Conservation (phyloP, 2,113 vertebrate species). For the Ranitomeya imitator region DNA sequence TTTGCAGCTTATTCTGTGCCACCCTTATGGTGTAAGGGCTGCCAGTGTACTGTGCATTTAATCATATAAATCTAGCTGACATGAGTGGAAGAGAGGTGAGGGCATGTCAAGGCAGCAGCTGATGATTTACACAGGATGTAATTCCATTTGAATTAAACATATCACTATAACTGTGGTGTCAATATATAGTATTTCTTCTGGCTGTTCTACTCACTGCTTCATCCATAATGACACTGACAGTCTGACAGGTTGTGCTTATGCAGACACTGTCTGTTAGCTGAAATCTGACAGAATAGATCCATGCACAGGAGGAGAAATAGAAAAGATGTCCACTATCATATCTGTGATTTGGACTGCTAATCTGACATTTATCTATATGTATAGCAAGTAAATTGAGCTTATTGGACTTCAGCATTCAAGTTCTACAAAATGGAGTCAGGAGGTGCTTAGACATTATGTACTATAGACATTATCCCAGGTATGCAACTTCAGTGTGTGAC, state of each 20-base stretch:
- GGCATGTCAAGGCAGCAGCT: slow-evolving; percentile 10
- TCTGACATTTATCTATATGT: slow-evolving; percentile 2
- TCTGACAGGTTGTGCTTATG: slow-evolving; percentile 20
- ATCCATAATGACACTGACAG: slow-evolving; percentile 7
- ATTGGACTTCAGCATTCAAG: neutral
- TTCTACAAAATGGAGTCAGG: neutral
- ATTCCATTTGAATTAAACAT: slow-evolving; percentile 11
- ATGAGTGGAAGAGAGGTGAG: neutral
- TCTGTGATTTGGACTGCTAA: neutral
- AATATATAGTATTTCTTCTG: slow-evolving; percentile 17
- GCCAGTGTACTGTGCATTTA: neutral
- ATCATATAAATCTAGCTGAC: neutral
- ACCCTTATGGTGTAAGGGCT: neutral
- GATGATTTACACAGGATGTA: slow-evolving; percentile 14
- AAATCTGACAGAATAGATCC: slow-evolving; percentile 7
- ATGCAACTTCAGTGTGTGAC: no score
- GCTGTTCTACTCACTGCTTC: slow-evolving; percentile 2
- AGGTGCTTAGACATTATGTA: neutral
- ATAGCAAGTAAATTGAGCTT: neutral
- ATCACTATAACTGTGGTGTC: slow-evolving; percentile 20
- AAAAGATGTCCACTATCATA: neutral
- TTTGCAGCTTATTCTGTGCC: neutral
- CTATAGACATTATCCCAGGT: no score
- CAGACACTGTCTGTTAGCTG: neutral
- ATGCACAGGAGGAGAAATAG: neutral